Base-by-base conservation (phyloP, 2,113 vertebrate genomes). In the Malurus elegans region DNA sequence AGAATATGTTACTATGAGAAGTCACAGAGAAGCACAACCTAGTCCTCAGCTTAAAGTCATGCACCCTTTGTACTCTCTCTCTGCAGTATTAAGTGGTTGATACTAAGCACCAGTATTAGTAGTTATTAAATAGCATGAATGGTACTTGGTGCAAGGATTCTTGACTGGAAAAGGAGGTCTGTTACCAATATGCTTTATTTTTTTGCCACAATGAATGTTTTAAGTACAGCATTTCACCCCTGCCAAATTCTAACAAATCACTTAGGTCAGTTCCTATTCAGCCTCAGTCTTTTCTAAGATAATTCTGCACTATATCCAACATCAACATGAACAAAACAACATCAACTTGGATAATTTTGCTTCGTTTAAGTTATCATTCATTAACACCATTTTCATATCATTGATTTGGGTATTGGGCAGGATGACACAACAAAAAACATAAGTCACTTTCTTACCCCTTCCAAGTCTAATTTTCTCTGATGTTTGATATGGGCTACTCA, bases 161-260 rank as follows among this genome's bases (percentile, higher is more conserved):
- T 53, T 34, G 21, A 29, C 42, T 31, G 9, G n/a, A 28, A 78
- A 88, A 53, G 9, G 10, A 62, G 18, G 14, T 4, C 20, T 6
- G 5, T 45, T 48, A 79, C 6, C 15, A 72, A 8, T 29, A 67
- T 17, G 23, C 3, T 14, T 40, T 25, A 45, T 51, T 42, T 91
- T 91, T 67, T 79, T 14, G 1, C 5, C 10, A 26, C 0, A 0
- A 18, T 67, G 2, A 51, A 34, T 56, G 5, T 38, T 42, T 58
- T 8, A 58, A 64, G 5, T 20, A 45, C 9, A 48, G 6, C 0
- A 32, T 36, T 79, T 86, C 66, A 16, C 10, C 9, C 12, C 12
- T 47, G 7, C 1, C 7, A 60, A 44, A 86, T 61, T n/a, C 8
- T 24, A 53, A 8, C 44, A 8, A 8, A 40, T 18, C 2, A 12